These are phyloP conservation scores for Pheosia tremula DNA, from an alignment of 2,888 invertebrate species.

Conservation along the genomic window DNA sequence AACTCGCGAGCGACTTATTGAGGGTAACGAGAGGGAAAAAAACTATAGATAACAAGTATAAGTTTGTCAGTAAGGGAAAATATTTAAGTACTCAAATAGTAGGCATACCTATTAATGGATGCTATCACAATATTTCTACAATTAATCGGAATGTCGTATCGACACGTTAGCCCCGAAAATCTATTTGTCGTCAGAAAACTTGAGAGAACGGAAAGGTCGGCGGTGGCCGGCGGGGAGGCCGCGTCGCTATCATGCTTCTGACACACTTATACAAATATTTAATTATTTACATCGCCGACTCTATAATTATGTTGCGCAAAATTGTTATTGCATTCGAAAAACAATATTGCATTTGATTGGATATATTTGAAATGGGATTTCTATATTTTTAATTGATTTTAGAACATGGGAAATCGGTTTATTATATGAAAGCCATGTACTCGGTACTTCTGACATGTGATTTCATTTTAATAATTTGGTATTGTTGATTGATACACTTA, in stretches of 20 bases:
- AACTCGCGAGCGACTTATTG: too few species aligned
- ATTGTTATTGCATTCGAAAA: slow-evolving; percentile 14
- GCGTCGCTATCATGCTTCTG: slow-evolving; percentile 16
- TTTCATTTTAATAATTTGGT: too few species aligned
- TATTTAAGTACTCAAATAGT: too few species aligned
- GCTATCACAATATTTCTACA: not conserved
- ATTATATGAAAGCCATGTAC: not conserved
- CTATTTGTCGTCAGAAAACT: slow-evolving; percentile 7
- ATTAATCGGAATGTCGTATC: slow-evolving; percentile 1
- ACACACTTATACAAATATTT: slow-evolving; percentile 24
- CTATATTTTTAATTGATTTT: not conserved
- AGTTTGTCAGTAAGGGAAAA: too few species aligned
- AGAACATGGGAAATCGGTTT: not conserved
- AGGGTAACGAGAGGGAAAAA: too few species aligned
- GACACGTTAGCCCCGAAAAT: slow-evolving; percentile 12
- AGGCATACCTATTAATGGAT: too few species aligned
- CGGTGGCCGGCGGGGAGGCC: slow-evolving; percentile 6
- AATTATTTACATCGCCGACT: slow-evolving; percentile 24
- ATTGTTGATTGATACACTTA: too few species aligned
- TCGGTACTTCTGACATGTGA: too few species aligned
- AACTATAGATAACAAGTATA: too few species aligned
- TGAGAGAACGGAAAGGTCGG: slow-evolving; percentile 6
- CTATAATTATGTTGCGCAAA: slow-evolving; percentile 33
- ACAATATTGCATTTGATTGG: slow-evolving; percentile 8
- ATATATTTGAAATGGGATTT: not conserved